These are phyloP conservation scores for Noturus placidus DNA, from an alignment of 2,113 vertebrate species.

Conservation along the genomic window DNA sequence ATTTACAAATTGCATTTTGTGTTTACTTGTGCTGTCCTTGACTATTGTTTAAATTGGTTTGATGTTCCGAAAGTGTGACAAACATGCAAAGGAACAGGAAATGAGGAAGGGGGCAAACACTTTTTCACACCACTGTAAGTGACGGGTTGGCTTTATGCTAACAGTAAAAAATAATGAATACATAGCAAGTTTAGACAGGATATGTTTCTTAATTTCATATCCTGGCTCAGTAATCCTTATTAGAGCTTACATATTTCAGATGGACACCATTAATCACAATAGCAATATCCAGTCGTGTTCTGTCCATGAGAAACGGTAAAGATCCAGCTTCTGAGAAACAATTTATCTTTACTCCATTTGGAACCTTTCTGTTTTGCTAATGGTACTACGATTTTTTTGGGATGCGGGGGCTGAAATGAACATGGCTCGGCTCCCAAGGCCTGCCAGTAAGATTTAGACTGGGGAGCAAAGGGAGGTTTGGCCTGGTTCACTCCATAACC, in stretches of 20 bases:
- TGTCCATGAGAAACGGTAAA: slow-evolving; percentile 12
- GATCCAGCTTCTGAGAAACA: slow-evolving; percentile 3
- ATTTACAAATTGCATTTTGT: too few relatives aligned
- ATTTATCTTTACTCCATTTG: background rate
- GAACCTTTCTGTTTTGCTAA: slow-evolving; percentile 21
- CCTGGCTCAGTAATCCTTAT: background rate
- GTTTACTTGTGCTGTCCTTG: too few relatives aligned
- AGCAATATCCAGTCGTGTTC: background rate
- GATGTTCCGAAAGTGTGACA: too few relatives aligned
- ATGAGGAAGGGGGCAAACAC: too few relatives aligned
- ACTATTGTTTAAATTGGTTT: too few relatives aligned
- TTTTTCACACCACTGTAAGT: too few relatives aligned
- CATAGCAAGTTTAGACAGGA: background rate
- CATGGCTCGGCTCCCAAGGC: slow-evolving; percentile 11
- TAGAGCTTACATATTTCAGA: background rate
- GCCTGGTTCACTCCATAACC: slow-evolving; percentile 43
- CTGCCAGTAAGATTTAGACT: slow-evolving; percentile 41
- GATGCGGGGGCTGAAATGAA: slow-evolving; percentile 35
- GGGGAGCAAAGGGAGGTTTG: slow-evolving; percentile 41
- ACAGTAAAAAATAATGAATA: background rate
- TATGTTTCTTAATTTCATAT: background rate
- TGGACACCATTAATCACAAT: slow-evolving; percentile 6
- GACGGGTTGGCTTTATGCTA: background rate
- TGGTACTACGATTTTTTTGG: slow-evolving; percentile 28
- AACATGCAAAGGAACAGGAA: too few relatives aligned